Evolutionary conservation across 2,797 vertebrate species (phyloP).

Genomic region (Parauchenoglanis punctatus): DNA sequence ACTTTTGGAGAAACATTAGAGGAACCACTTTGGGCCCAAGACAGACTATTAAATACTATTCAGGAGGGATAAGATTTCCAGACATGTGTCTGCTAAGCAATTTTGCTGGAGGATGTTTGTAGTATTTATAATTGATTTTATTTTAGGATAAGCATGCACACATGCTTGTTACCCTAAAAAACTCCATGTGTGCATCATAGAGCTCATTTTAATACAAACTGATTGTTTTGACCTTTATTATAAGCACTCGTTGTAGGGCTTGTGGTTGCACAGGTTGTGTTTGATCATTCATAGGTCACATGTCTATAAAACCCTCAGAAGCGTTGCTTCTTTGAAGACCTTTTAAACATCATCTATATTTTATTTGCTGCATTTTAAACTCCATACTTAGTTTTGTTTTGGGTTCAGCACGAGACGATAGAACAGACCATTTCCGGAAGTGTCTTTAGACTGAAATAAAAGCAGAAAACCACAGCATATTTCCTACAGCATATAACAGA

Average conservation of each 20-base stretch:
- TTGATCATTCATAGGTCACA: background rate
- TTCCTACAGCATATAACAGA: background rate
- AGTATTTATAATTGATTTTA: background rate
- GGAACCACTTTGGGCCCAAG: conserved; percentile 7
- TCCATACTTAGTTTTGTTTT: background rate
- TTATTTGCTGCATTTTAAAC: background rate
- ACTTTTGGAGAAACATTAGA: conserved; percentile 18
- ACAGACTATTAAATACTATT: conserved; percentile 16
- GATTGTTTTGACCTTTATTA: conserved; percentile 5
- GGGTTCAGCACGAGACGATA: background rate
- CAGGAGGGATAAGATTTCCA: background rate
- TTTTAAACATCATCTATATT: background rate
- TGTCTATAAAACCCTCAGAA: background rate
- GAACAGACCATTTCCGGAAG: background rate
- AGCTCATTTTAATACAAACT: background rate
- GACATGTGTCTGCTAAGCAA: background rate
- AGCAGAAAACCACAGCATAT: too few species aligned
- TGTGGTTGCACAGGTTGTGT: background rate
- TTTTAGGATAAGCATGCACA: background rate
- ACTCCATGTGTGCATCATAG: background rate
- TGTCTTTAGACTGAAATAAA: background rate
- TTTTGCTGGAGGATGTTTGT: background rate
- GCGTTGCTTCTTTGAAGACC: background rate
- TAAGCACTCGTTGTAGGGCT: background rate
- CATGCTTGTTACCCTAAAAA: background rate